Conservation (phyloP, 2,888 invertebrate genomes). For the Cheilosia soror region DNA sequence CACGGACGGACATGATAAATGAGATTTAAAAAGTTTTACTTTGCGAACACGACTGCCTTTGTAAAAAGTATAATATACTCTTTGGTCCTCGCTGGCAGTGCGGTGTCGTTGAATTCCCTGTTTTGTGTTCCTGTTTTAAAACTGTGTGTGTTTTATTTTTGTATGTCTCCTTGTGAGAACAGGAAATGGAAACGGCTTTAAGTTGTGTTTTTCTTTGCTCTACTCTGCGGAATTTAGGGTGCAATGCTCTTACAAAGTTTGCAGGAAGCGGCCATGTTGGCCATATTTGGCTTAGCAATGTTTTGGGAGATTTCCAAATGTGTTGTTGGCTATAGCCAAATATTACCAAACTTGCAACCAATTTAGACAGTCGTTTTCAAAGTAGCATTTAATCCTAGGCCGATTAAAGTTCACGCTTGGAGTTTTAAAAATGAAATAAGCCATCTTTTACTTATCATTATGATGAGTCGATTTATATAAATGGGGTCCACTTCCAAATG, state of each 20-base stretch:
- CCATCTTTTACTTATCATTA: too few relatives aligned
- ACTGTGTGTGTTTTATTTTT: conserved; percentile 1
- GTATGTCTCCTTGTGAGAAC: background rate
- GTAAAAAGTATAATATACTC: background rate
- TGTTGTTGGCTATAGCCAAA: too few relatives aligned
- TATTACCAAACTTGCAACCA: too few relatives aligned
- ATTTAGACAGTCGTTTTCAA: too few relatives aligned
- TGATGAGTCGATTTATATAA: too few relatives aligned
- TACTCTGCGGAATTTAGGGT: conserved; percentile 2
- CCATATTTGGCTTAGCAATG: too few relatives aligned
- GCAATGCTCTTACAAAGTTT: background rate
- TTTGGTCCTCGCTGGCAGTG: background rate
- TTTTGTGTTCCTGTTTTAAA: conserved; percentile 21
- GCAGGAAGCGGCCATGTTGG: background rate
- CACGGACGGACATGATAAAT: conserved; percentile 67
- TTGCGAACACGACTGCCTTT: conserved; percentile 31
- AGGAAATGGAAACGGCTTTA: conserved; percentile 21
- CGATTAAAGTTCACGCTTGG: too few relatives aligned
- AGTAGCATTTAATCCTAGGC: too few relatives aligned
- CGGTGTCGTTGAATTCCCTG: conserved; percentile 34
- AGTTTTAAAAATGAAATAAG: too few relatives aligned
- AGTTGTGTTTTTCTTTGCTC: conserved; percentile 27
- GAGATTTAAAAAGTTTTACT: conserved; percentile 69
- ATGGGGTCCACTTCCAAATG: too few relatives aligned
- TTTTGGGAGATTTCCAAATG: too few relatives aligned